A percentile compares a stretch with the other conserved stretches of the same genome.
These are phyloP conservation scores for Bostrychus sinensis DNA, from an alignment of 2,113 vertebrate species.

Conservation along the genomic window DNA sequence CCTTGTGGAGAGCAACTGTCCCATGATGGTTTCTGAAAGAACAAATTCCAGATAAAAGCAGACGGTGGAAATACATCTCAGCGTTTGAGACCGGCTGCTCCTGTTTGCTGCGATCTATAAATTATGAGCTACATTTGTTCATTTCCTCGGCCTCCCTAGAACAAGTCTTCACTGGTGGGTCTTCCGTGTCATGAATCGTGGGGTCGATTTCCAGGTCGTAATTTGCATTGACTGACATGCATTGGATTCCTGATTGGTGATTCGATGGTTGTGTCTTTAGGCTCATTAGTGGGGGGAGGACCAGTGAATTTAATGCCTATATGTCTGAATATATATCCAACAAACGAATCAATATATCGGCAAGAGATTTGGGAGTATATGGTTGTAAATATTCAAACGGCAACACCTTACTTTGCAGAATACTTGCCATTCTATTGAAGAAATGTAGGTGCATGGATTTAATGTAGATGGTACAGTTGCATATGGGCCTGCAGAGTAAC, in stretches of 20 bases:
- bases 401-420: not conserved
- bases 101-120: constrained; percentile 21
- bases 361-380: not conserved
- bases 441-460: no score
- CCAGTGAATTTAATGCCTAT: not conserved
- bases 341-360: not conserved
- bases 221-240: not conserved
- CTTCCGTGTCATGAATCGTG: not conserved
- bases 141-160: not conserved
- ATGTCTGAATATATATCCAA: not conserved
- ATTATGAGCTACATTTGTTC: constrained; percentile 15
- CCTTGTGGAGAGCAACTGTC: constrained; percentile 3
- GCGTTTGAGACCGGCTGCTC: constrained; percentile 1
- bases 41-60: constrained; percentile 34
- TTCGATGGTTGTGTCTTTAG: not conserved
- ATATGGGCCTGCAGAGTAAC: no score
- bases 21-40: constrained; percentile 1
- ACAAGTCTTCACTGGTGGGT: not conserved
- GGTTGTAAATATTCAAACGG: not conserved
- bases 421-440: not conserved
- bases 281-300: constrained; percentile 5
- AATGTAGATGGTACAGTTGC: no score
- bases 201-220: not conserved
- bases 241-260: not conserved
- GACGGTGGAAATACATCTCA: constrained; percentile 2